phyloP scores from a whole-genome alignment of 2,888 invertebrate genomes.

The Lasioglossum vierecki region DNA sequence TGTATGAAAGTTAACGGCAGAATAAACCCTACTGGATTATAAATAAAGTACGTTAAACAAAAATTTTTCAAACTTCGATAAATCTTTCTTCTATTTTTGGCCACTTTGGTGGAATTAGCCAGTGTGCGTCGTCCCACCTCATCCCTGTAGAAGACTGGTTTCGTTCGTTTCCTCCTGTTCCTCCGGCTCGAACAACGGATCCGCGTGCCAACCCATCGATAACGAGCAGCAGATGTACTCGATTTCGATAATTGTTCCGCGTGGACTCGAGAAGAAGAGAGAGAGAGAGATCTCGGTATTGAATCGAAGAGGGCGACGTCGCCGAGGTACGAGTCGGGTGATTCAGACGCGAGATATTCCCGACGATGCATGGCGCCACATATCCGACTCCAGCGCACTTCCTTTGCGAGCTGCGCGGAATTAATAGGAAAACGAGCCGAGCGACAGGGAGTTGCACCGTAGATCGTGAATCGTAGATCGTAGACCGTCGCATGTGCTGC shows the following conservation, averaged over 20 bases:
- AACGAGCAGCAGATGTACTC: slow-evolving; percentile 17
- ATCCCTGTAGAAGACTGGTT: background rate
- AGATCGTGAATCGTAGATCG: background rate
- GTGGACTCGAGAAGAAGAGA: background rate
- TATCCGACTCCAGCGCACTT: slow-evolving; percentile 76
- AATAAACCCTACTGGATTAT: too few relatives aligned
- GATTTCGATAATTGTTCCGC: slow-evolving; percentile 1
- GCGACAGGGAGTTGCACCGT: slow-evolving; percentile 59
- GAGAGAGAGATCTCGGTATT: background rate
- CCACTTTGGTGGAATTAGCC: too few relatives aligned
- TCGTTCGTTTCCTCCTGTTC: background rate
- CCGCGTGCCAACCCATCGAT: background rate
- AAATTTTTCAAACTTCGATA: too few relatives aligned
- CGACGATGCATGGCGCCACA: slow-evolving; percentile 79
- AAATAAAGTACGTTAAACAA: too few relatives aligned
- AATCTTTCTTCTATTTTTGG: too few relatives aligned
- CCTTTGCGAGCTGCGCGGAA: slow-evolving; percentile 74
- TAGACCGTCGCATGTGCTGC: slow-evolving; percentile 39
- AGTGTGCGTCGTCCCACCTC: background rate
- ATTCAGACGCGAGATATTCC: slow-evolving; percentile 80
- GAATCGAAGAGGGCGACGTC: slow-evolving; percentile 45
- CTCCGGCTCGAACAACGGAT: background rate
- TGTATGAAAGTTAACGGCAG: too few relatives aligned
- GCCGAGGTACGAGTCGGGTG: slow-evolving; percentile 56
- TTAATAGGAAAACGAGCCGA: slow-evolving; percentile 72